Evolutionary conservation across 2,113 vertebrate species (phyloP).

Genomic region (Tricholaema leucomelas): DNA sequence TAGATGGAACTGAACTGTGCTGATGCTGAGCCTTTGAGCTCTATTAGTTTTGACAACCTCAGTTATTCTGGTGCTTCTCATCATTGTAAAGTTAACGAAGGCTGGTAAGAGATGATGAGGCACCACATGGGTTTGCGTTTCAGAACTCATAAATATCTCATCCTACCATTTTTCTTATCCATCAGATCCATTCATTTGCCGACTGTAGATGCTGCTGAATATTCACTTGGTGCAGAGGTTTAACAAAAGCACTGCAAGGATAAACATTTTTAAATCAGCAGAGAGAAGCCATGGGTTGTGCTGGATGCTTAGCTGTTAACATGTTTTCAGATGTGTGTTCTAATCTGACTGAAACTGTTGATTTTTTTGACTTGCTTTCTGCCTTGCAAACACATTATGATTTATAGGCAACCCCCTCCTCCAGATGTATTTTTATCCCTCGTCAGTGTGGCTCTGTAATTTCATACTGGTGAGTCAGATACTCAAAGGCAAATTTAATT

Average conservation of each 20-base stretch:
- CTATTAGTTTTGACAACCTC: constrained; percentile 76
- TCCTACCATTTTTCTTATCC: constrained; percentile 72
- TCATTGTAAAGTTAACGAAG: constrained; percentile 76
- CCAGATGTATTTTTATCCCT: constrained; percentile 1
- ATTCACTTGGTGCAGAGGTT: constrained; percentile 47
- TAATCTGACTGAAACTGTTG: constrained; percentile 63
- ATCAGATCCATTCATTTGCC: constrained; percentile 74
- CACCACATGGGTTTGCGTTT: constrained; percentile 71
- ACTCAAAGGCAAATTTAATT: constrained; percentile 70
- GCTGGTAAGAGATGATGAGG: constrained; percentile 75
- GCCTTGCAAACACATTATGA: constrained; percentile 53
- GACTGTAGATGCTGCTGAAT: constrained; percentile 51
- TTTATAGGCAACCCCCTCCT: constrained; percentile 25
- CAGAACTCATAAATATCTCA: constrained; percentile 78
- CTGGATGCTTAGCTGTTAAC: constrained; percentile 4
- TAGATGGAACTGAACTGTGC: constrained; percentile 40
- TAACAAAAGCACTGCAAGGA: constrained; percentile 65
- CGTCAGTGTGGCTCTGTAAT: constrained; percentile 55
- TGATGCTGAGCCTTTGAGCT: constrained; percentile 41
- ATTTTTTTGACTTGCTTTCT: constrained; percentile 62
- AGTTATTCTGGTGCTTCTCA: constrained; percentile 68
- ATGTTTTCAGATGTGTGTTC: constrained; percentile 55
- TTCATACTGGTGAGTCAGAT: constrained; percentile 44
- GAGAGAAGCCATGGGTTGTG: not conserved
- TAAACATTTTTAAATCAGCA: constrained; percentile 51